Percentiles rank a stretch among this genome's conserved stretches.
Conservation (phyloP, 2,888 invertebrate species). For the Melikaiella ostensackeni region DNA sequence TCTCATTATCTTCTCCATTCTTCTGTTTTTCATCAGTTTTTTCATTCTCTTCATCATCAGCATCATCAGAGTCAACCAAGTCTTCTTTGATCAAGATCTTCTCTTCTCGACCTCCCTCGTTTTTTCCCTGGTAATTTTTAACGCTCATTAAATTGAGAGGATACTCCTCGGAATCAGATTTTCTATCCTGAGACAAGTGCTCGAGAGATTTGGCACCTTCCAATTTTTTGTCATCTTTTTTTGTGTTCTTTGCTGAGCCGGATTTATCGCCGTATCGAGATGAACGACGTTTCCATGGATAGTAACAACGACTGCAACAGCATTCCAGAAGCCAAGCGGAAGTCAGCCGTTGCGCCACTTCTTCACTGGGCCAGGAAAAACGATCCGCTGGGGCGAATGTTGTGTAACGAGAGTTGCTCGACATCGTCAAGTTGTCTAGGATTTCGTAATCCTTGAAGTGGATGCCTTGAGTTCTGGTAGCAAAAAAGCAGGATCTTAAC, state of each 20-base stretch:
- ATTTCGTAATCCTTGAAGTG: slow-evolving; percentile 25
- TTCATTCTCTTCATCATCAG: slow-evolving; percentile 28
- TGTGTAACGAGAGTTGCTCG: slow-evolving; percentile 54
- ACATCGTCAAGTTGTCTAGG: slow-evolving; percentile 47
- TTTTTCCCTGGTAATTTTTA: background rate
- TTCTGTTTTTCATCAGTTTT: background rate
- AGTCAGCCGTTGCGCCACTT: slow-evolving; percentile 56
- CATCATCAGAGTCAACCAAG: background rate
- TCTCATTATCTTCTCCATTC: background rate
- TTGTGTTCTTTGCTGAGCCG: slow-evolving; percentile 36
- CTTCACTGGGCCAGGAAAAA: slow-evolving; percentile 48
- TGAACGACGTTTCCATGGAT: slow-evolving; percentile 44
- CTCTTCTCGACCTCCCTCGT: slow-evolving; percentile 29
- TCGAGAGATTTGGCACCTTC: slow-evolving; percentile 25
- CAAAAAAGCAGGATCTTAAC: background rate
- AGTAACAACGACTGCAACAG: slow-evolving; percentile 57
- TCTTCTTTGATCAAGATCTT: background rate
- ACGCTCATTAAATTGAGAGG: slow-evolving; percentile 3
- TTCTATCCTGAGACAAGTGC: slow-evolving; percentile 32
- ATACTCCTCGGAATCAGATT: slow-evolving; percentile 4
- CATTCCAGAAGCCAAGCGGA: slow-evolving; percentile 57
- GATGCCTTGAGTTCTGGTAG: background rate
- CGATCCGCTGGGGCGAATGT: slow-evolving; percentile 57
- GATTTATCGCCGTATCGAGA: slow-evolving; percentile 26
- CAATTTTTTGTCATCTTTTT: slow-evolving; percentile 14